Evolutionary conservation across 2,888 invertebrate genomes (phyloP).

Genomic region (Epinotia brunnichana): DNA sequence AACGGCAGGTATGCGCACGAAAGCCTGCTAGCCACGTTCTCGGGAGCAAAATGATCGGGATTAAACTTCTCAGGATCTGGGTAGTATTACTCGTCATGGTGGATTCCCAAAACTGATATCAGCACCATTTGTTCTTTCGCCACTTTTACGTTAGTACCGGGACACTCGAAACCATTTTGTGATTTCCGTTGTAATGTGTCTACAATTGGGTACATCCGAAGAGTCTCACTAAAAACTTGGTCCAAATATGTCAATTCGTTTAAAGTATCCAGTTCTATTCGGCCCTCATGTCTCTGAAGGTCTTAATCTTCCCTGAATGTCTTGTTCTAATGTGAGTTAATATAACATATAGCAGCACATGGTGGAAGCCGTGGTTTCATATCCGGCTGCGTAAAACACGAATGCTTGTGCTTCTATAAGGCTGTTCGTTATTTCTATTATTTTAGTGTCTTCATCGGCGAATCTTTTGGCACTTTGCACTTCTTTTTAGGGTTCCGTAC

Average conservation of each 20-base stretch:
- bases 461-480: constrained; percentile 37
- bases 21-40: constrained; percentile 42
- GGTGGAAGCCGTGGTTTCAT: constrained; percentile 67
- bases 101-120: constrained; percentile 42
- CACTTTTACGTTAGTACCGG: constrained; percentile 45
- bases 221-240: constrained; percentile 14
- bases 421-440: constrained; percentile 53
- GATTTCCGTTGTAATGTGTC: constrained; percentile 29
- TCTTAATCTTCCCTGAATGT: constrained; percentile 56
- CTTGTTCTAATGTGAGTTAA: constrained; percentile 62
- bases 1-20: constrained; percentile 67
- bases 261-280: constrained; percentile 19
- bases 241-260: constrained; percentile 19
- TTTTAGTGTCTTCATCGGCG: constrained; percentile 37
- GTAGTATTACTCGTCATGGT: constrained; percentile 47
- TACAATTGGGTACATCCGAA: constrained; percentile 14
- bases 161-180: constrained; percentile 37
- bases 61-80: constrained; percentile 48
- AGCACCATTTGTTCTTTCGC: constrained; percentile 42
- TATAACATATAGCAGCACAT: constrained; percentile 62
- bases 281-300: not conserved
- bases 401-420: constrained; percentile 59
- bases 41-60: constrained; percentile 49
- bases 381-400: constrained; percentile 67
- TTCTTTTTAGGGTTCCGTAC: too few relatives aligned